phyloP scores from a whole-genome alignment of 1,140 invertebrate genomes.

The Tetragnatha versicolor region DNA sequence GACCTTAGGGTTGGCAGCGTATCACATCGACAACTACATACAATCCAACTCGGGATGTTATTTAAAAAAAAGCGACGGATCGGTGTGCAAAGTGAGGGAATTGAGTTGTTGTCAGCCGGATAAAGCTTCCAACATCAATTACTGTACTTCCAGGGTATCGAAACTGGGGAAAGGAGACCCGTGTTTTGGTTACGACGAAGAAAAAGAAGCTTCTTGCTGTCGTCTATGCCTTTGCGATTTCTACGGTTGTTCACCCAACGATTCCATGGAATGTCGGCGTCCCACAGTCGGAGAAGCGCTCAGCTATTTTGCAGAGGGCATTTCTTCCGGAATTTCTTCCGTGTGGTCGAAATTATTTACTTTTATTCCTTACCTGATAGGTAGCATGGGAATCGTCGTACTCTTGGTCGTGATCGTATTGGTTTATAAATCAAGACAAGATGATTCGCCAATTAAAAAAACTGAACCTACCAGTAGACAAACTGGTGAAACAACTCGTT shows the following conservation, averaged over 20 bases:
- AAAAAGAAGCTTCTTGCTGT: not conserved
- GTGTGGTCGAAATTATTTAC: not conserved
- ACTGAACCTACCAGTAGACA: too few species aligned
- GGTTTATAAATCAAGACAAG: too few species aligned
- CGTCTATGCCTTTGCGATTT: not conserved
- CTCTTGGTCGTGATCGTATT: not conserved
- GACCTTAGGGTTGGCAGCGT: not conserved
- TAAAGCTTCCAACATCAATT: not conserved
- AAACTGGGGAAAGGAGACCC: not conserved
- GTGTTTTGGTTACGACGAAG: not conserved
- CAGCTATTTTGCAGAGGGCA: not conserved
- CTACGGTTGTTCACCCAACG: not conserved
- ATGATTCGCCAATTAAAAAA: not conserved
- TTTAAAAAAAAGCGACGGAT: not conserved
- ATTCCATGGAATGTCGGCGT: slow-evolving; percentile 6
- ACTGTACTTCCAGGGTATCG: not conserved
- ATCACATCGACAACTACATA: not conserved
- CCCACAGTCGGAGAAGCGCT: not conserved
- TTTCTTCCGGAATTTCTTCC: too few species aligned
- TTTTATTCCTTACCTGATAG: not conserved
- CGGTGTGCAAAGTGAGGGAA: slow-evolving; percentile 4
- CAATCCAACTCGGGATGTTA: slow-evolving; percentile 26
- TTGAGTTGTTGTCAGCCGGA: slow-evolving; percentile 14
- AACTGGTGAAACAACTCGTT: too few species aligned
- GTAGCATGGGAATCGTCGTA: not conserved